Percentiles rank a stretch among this genome's conserved stretches.
phyloP scores from a whole-genome alignment of 2,797 vertebrate species.

The Clarias laeviceps region DNA sequence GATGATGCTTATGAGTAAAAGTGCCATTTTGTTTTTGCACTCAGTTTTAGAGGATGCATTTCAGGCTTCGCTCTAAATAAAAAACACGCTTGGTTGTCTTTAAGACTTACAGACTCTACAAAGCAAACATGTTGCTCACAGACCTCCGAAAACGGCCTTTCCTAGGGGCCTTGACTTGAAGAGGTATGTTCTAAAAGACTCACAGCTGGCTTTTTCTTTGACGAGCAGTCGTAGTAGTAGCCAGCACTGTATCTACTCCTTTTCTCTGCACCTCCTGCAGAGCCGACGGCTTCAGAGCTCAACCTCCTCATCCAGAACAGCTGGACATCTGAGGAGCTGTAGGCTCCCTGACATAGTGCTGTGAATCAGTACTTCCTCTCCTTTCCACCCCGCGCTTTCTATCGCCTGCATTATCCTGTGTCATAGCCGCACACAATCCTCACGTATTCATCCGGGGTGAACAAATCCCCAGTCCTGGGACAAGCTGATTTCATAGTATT shows the following conservation, averaged over 20 bases:
- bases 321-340: conserved; percentile 24
- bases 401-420: background rate
- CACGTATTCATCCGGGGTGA: background rate
- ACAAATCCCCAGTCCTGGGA: background rate
- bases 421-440: background rate
- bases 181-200: conserved; percentile 22
- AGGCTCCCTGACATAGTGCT: background rate
- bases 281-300: conserved; percentile 41
- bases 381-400: background rate
- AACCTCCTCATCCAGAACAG: conserved; percentile 48
- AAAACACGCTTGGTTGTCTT: background rate
- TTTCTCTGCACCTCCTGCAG: conserved; percentile 32
- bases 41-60: background rate
- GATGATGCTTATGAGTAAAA: background rate
- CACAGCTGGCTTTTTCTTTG: conserved; percentile 27
- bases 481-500: background rate
- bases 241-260: conserved; percentile 8
- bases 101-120: background rate
- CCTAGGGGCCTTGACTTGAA: background rate
- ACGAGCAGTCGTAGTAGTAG: conserved; percentile 34
- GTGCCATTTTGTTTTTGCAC: background rate
- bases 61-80: background rate
- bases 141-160: conserved; percentile 7
- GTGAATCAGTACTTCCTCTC: background rate
- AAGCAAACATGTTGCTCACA: conserved; percentile 14